phyloP scores from a whole-genome alignment of 53 echinoderm and acorn worm genomes.

The Crossaster papposus region DNA sequence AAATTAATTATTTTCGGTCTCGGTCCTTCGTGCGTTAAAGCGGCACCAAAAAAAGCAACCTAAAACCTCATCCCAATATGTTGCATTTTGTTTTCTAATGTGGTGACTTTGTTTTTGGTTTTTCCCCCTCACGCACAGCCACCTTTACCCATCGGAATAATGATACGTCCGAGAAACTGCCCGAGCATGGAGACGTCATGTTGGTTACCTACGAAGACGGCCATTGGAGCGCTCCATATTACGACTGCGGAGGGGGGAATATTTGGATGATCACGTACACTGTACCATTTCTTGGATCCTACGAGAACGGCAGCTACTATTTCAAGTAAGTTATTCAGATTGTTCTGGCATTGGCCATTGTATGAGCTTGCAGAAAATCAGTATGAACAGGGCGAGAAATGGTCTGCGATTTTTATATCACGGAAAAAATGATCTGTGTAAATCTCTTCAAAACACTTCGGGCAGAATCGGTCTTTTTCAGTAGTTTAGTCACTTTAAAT shows the following conservation, averaged over 20 bases:
- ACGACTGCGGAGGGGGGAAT: conserved; percentile 96
- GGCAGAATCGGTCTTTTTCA: too few relatives aligned
- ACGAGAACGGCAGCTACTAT: conserved; percentile 84
- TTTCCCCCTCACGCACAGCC: conserved; percentile 58
- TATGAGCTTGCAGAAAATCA: too few relatives aligned
- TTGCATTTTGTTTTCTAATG: neutral
- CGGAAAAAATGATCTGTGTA: too few relatives aligned
- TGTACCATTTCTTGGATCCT: conserved; percentile 89
- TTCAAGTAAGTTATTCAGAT: conserved; percentile 87
- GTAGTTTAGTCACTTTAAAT: too few relatives aligned
- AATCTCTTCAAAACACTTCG: too few relatives aligned
- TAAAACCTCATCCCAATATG: too few relatives aligned
- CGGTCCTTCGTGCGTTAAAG: too few relatives aligned
- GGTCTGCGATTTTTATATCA: too few relatives aligned
- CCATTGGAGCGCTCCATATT: conserved; percentile 97
- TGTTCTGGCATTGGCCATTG: neutral
- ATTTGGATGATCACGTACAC: conserved; percentile 99
- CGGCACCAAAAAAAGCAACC: too few relatives aligned
- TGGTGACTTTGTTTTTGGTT: conserved; percentile 14
- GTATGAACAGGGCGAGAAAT: too few relatives aligned
- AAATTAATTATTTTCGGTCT: too few relatives aligned
- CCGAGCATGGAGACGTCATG: conserved; percentile 66
- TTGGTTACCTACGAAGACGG: conserved; percentile 93
- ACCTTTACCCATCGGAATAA: conserved; percentile 80
- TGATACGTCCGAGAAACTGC: conserved; percentile 63